phyloP scores from a whole-genome alignment of 2,797 vertebrate species.

The Enteromius argenteus region DNA sequence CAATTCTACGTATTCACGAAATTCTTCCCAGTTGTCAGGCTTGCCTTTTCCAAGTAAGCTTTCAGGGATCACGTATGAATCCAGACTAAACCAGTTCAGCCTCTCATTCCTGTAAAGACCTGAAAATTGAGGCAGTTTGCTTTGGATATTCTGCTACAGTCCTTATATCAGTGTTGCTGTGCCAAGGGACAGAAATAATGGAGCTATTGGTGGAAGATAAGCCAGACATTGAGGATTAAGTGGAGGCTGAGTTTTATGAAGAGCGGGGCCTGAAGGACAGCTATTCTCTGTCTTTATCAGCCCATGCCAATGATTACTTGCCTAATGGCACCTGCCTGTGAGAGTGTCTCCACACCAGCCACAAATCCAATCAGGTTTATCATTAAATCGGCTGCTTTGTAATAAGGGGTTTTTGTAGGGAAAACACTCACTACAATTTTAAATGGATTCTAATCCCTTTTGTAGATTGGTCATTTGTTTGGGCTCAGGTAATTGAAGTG shows the following conservation, averaged over 20 bases:
- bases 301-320: slow-evolving; percentile 54
- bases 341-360: slow-evolving; percentile 37
- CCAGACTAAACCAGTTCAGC: slow-evolving; percentile 9
- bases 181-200: slow-evolving; percentile 49
- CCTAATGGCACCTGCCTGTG: slow-evolving; percentile 55
- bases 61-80: neutral
- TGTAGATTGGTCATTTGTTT: slow-evolving; percentile 24
- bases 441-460: slow-evolving; percentile 54
- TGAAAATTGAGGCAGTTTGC: slow-evolving; percentile 13
- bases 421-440: slow-evolving; percentile 39
- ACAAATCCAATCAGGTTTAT: slow-evolving; percentile 62
- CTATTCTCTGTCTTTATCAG: slow-evolving; percentile 61
- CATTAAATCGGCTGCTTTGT: slow-evolving; percentile 55
- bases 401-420: slow-evolving; percentile 48
- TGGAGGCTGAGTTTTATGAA: slow-evolving; percentile 57
- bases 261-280: slow-evolving; percentile 54
- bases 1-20: neutral
- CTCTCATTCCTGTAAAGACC: slow-evolving; percentile 5
- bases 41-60: slow-evolving; percentile 9
- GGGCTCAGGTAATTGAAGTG: slow-evolving; percentile 35
- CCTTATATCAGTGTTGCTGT: slow-evolving; percentile 36
- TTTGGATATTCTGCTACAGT: slow-evolving; percentile 15
- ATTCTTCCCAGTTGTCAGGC: neutral
- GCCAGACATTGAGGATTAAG: slow-evolving; percentile 54
- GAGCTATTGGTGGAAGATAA: slow-evolving; percentile 56